Conservation (phyloP, 1,140 invertebrate species). For the Glossosoma conforme region DNA sequence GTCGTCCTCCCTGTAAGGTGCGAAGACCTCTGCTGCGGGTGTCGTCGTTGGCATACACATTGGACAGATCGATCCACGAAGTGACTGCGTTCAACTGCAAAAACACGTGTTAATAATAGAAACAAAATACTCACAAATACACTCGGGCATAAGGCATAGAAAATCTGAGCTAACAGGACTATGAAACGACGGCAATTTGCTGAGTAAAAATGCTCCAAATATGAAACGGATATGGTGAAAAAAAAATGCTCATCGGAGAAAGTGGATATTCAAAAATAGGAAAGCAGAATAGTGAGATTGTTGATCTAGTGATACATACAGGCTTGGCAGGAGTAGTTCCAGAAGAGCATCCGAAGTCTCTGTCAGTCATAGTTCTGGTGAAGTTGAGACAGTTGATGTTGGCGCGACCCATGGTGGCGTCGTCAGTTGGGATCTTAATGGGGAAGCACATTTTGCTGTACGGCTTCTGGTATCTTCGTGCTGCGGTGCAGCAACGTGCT, state of each 20-base stretch:
- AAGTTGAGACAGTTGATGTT: conserved; percentile 34
- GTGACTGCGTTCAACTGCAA: conserved; percentile 65
- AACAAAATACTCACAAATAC: too few relatives aligned
- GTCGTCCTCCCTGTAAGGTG: conserved; percentile 41
- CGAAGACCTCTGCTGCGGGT: conserved; percentile 43
- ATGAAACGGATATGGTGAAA: too few relatives aligned
- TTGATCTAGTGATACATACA: too few relatives aligned
- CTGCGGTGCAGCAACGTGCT: conserved; percentile 15
- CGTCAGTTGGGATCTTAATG: conserved; percentile 14
- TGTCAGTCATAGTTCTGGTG: conserved; percentile 42
- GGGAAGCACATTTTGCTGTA: conserved; percentile 19
- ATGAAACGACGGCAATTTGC: too few relatives aligned
- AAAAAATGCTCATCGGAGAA: too few relatives aligned
- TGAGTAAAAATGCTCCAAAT: too few relatives aligned
- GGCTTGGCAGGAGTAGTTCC: conserved; percentile 25
- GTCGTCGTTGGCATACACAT: conserved; percentile 61
- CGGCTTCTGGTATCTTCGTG: too few relatives aligned
- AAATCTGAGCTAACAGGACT: too few relatives aligned
- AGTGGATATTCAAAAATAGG: too few relatives aligned
- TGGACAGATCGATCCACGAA: conserved; percentile 65
- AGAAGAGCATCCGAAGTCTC: conserved; percentile 49
- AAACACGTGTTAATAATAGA: too few relatives aligned
- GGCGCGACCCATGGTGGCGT: conserved; percentile 13
- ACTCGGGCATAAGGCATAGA: too few relatives aligned
- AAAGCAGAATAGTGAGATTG: too few relatives aligned